A percentile compares a stretch with the other conserved stretches of the same genome.
Conservation (phyloP, 1,140 invertebrate species). For the Tyrophagus putrescentiae region DNA sequence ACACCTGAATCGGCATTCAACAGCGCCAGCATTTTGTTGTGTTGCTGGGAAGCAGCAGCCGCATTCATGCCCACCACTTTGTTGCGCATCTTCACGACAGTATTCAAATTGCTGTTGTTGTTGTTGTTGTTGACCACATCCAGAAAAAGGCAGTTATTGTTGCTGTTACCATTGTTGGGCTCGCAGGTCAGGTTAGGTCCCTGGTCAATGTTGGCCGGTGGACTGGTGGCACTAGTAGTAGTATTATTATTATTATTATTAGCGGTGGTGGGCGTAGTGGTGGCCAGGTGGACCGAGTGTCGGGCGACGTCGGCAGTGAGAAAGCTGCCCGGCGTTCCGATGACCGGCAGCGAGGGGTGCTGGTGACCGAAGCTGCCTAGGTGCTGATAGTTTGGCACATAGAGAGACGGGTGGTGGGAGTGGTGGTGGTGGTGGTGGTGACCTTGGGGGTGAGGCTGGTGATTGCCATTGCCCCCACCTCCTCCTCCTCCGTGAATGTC, state of each 20-base stretch:
- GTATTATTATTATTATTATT: background rate
- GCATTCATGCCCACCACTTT: too few species aligned
- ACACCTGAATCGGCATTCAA: too few species aligned
- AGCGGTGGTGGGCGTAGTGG: background rate
- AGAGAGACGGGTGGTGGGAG: background rate
- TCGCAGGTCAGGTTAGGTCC: too few species aligned
- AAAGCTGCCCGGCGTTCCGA: background rate
- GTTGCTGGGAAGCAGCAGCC: too few species aligned
- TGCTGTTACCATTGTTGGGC: too few species aligned
- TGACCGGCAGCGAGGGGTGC: background rate
- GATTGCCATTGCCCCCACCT: too few species aligned
- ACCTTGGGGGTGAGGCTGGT: background rate
- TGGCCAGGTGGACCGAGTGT: background rate
- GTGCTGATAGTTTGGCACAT: background rate
- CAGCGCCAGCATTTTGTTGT: too few species aligned
- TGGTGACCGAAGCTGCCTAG: background rate
- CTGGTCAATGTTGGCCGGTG: background rate
- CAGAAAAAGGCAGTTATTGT: background rate
- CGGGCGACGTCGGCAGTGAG: background rate
- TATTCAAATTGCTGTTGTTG: too few species aligned
- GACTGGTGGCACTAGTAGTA: background rate
- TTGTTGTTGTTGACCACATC: background rate
- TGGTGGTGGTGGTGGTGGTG: background rate
- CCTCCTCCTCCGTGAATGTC: too few species aligned
- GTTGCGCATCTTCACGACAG: too few species aligned